Conservation (phyloP, 2,797 vertebrate species). For the Gallinago solitaria region DNA sequence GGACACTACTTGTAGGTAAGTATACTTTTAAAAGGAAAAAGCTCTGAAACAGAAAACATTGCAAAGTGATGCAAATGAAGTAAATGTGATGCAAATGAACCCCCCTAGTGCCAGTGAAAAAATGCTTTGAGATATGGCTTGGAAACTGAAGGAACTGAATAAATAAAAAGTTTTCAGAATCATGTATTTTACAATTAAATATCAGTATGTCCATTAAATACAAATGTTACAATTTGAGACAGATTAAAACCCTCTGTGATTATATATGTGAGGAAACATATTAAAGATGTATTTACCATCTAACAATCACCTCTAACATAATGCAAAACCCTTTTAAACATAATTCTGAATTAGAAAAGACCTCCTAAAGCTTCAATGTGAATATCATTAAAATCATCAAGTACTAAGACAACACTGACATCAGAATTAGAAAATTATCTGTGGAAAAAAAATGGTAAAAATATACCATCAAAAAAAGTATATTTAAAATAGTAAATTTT, state of each 20-base stretch:
- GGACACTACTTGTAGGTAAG: not conserved
- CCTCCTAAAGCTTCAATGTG: not conserved
- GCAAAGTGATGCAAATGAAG: not conserved
- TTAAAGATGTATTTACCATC: not conserved
- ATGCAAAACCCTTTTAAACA: not conserved
- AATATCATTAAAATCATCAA: not conserved
- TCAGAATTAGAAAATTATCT: not conserved
- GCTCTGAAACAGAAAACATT: not conserved
- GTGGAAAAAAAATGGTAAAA: not conserved
- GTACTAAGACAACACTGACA: not conserved
- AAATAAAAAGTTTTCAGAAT: not conserved
- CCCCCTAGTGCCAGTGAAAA: not conserved
- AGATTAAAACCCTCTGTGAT: slow-evolving; percentile 8
- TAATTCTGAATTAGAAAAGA: not conserved
- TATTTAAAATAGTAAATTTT: not conserved
- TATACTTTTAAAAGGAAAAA: not conserved
- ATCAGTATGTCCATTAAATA: not conserved
- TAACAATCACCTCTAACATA: not conserved
- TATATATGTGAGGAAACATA: slow-evolving; percentile 21
- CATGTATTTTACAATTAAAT: not conserved
- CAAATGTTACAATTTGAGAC: not conserved
- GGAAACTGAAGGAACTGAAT: not conserved
- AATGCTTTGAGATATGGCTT: not conserved
- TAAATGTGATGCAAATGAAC: not conserved
- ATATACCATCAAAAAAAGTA: not conserved